phyloP scores from a whole-genome alignment of 2,797 vertebrate genomes.

The Notoglanidium macrostoma region DNA sequence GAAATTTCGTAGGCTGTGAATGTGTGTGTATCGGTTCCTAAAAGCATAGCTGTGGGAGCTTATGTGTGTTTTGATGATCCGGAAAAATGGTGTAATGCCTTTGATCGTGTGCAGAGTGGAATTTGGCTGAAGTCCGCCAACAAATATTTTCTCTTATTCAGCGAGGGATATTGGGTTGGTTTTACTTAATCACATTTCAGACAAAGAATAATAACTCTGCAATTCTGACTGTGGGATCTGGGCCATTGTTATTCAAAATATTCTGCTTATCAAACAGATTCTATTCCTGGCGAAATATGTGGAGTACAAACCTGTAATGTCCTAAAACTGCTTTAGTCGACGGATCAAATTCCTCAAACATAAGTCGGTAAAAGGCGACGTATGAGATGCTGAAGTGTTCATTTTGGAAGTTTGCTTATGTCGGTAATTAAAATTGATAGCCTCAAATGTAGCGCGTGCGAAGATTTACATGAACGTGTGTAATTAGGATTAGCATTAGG shows the following conservation, averaged over 20 bases:
- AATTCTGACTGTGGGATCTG: constrained; percentile 20
- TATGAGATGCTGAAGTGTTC: neutral
- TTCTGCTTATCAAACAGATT: constrained; percentile 51
- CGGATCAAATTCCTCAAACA: constrained; percentile 19
- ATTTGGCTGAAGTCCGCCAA: constrained; percentile 22
- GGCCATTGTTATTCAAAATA: constrained; percentile 49
- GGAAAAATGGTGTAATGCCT: constrained; percentile 40
- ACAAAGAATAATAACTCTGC: constrained; percentile 45
- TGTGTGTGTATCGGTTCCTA: constrained; percentile 32
- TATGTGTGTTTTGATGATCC: constrained; percentile 38
- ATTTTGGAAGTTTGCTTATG: neutral
- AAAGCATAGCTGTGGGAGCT: constrained; percentile 37
- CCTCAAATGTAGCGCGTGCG: neutral
- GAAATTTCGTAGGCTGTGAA: constrained; percentile 20
- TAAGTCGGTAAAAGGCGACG: constrained; percentile 25
- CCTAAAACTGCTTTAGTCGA: constrained; percentile 10
- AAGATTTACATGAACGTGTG: neutral
- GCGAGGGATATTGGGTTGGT: constrained; percentile 37
- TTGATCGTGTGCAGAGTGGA: constrained; percentile 33
- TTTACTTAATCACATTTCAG: constrained; percentile 50
- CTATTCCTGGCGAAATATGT: constrained; percentile 40
- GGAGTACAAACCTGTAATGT: constrained; percentile 30
- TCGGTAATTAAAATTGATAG: neutral
- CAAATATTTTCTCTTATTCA: constrained; percentile 52
- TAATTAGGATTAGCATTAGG: constrained; percentile 11